phyloP scores from a whole-genome alignment of 2,113 vertebrate genomes.

The Tenrec ecaudatus region DNA sequence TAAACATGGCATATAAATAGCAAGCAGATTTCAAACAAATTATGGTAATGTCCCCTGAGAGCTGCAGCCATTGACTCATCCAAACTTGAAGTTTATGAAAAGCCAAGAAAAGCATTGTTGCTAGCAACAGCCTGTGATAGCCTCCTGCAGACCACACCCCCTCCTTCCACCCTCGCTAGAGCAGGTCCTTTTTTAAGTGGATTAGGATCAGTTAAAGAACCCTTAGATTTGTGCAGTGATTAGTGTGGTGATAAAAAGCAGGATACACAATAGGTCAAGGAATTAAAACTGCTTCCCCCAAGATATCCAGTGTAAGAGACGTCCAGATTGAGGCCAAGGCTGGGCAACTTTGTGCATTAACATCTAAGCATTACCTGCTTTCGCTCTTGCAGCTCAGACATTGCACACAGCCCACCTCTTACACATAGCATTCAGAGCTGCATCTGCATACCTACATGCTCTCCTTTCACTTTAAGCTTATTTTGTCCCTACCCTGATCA shows the following conservation, averaged over 20 bases:
- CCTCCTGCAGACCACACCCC: background rate
- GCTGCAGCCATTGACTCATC: slow-evolving; percentile 68
- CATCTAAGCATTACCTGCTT: background rate
- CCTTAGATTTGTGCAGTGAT: background rate
- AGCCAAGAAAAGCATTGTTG: background rate
- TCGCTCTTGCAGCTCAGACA: background rate
- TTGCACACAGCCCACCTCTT: background rate
- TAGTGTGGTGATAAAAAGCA: slow-evolving; percentile 4
- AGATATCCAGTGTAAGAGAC: background rate
- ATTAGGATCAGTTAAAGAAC: background rate
- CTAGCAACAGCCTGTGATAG: background rate
- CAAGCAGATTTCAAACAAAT: slow-evolving; percentile 82
- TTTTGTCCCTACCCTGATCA: background rate
- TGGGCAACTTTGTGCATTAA: background rate
- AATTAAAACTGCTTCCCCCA: slow-evolving; percentile 13
- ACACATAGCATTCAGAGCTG: background rate
- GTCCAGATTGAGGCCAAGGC: background rate
- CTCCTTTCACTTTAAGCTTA: background rate
- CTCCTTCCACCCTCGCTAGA: background rate
- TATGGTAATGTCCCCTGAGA: slow-evolving; percentile 74
- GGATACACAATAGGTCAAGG: background rate
- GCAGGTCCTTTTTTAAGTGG: background rate
- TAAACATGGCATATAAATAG: slow-evolving; percentile 80
- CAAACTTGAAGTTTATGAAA: slow-evolving; percentile 64
- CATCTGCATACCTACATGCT: accelerated